These are phyloP conservation scores for Chromoteleia sp. DNA, from an alignment of 2,888 invertebrate species.

Conservation along the genomic window DNA sequence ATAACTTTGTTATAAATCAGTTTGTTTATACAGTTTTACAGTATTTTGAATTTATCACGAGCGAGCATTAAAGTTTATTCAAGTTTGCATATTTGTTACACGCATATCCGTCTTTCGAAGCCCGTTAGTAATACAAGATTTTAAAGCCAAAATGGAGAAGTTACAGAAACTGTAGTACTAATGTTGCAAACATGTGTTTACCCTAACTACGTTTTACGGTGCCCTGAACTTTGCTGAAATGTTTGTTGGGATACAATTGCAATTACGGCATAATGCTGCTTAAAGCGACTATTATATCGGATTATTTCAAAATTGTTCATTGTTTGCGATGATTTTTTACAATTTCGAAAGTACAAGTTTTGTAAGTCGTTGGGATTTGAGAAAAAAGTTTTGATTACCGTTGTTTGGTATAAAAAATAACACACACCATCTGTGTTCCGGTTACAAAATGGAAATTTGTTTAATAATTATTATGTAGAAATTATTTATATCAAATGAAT, in stretches of 20 bases:
- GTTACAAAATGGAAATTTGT: no score
- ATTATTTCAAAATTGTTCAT: constrained; percentile 10
- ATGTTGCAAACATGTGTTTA: constrained; percentile 60
- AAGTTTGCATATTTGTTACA: constrained; percentile 56
- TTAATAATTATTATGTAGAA: no score
- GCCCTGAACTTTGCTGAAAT: constrained; percentile 60
- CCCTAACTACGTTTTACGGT: constrained; percentile 63
- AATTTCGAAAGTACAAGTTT: background rate
- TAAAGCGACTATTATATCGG: constrained; percentile 34
- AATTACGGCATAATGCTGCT: constrained; percentile 41
- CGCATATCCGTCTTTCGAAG: constrained; percentile 51
- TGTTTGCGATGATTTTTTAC: background rate
- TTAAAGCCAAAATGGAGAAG: constrained; percentile 57
- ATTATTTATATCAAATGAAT: no score
- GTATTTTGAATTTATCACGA: constrained; percentile 48
- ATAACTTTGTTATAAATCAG: constrained; percentile 55
- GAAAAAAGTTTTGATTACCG: no score
- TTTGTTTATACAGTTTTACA: constrained; percentile 56
- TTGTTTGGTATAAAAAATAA: no score
- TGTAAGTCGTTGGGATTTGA: no score
- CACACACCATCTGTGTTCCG: no score
- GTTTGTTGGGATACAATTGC: constrained; percentile 61
- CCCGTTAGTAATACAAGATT: constrained; percentile 53
- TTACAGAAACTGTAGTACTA: constrained; percentile 55
- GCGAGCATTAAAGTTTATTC: constrained; percentile 44